These are phyloP conservation scores for Myotis findleyi DNA, from an alignment of 2,797 vertebrate genomes.

Conservation along the genomic window DNA sequence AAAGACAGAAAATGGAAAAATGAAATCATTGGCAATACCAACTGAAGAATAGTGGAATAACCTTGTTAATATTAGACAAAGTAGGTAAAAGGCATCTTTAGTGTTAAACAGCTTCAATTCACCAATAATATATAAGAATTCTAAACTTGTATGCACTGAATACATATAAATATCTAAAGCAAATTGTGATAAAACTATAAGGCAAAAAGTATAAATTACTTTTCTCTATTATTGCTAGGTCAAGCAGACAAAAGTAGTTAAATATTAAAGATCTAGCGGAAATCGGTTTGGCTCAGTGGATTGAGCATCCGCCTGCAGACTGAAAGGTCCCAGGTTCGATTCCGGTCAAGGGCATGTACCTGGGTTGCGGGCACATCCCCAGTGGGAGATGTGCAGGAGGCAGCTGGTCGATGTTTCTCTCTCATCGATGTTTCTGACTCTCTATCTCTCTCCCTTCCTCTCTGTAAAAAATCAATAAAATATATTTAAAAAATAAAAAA, in stretches of 20 bases:
- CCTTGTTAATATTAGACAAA: constrained; percentile 17
- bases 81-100: neutral
- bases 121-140: neutral
- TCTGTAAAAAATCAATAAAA: too few species aligned
- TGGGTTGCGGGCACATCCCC: too few species aligned
- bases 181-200: neutral
- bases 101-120: neutral
- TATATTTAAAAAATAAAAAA: too few species aligned
- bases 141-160: neutral
- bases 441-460: too few species aligned
- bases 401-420: too few species aligned
- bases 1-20: neutral
- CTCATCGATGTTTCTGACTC: too few species aligned
- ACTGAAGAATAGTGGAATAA: neutral
- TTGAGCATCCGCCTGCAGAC: too few species aligned
- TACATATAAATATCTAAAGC: neutral
- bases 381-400: too few species aligned
- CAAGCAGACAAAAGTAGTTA: neutral
- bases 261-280: neutral
- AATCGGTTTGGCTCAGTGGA: too few species aligned
- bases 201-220: neutral
- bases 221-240: neutral
- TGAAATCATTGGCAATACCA: neutral
- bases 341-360: too few species aligned
- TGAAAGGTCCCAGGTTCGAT: too few species aligned